These are phyloP conservation scores for Heliconius sara DNA, from an alignment of 2,888 invertebrate species.

Conservation along the genomic window DNA sequence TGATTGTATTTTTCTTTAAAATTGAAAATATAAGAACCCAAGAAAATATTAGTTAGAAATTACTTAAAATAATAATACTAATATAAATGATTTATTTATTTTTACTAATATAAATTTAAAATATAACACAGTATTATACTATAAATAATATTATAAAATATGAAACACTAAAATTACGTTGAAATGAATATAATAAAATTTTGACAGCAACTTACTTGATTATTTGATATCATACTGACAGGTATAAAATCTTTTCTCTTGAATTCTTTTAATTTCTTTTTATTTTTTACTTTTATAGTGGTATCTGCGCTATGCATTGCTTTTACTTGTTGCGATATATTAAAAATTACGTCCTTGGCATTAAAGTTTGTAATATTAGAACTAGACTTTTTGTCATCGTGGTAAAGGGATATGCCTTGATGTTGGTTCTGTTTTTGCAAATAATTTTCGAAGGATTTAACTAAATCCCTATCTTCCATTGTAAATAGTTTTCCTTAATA, in stretches of 20 bases:
- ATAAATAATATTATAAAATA: no score
- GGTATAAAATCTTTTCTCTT: slow-evolving; percentile 57
- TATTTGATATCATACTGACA: slow-evolving; percentile 57
- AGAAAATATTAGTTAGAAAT: no score
- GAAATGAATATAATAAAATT: neutral
- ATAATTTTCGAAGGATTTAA: slow-evolving; percentile 56
- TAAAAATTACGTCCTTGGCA: slow-evolving; percentile 60
- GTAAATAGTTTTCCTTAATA: neutral
- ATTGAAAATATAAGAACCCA: no score
- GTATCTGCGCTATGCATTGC: slow-evolving; percentile 66
- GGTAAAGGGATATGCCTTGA: slow-evolving; percentile 55
- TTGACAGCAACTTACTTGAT: slow-evolving; percentile 34
- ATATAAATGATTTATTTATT: no score
- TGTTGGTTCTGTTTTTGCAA: slow-evolving; percentile 49
- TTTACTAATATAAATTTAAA: no score
- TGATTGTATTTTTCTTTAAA: no score
- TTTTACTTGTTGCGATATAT: slow-evolving; percentile 64
- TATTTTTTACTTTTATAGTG: slow-evolving; percentile 44
- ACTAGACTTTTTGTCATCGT: slow-evolving; percentile 40
- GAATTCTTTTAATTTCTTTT: slow-evolving; percentile 40
- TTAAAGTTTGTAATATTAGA: slow-evolving; percentile 37
- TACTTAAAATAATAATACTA: no score
- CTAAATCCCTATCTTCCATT: slow-evolving; percentile 32
- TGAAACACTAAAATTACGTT: neutral
- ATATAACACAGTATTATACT: no score